Base-by-base conservation (phyloP, 2,888 invertebrate species). In the Andrena dorsata region DNA sequence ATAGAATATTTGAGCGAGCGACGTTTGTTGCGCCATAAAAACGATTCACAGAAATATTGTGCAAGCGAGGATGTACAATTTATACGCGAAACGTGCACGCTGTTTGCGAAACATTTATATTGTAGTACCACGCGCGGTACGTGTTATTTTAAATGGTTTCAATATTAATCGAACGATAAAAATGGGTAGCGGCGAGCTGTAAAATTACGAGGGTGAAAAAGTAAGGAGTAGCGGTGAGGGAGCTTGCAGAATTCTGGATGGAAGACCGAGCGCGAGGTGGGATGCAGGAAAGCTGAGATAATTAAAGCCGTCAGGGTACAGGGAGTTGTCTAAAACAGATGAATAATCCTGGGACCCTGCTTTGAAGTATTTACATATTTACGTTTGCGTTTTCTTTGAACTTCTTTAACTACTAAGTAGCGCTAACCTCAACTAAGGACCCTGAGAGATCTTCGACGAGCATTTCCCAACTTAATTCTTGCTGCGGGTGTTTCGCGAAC, bases 81-180 rank as follows among this genome's bases (percentile, higher is more conserved):
- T 58, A 41, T 32, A 8, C 30, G 26, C 26, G 23, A 68, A 32
- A n/a, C 51, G 32, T 13, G 66, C 13, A 30, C 49, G 58, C 47
- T 41, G 8, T 7, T 23, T 13, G 53, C 16, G 16, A 56, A 56
- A 56, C 7, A 26, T 68, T 68, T 6, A 56, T 35, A 35, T 26
- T 20, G 2, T 4, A 23, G 23, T 23, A 8, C 28, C 7, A 16
- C n/a, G 13, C 20, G 35, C 35, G 35, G n/a, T 26, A 51, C 26
- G 23, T 53, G 35, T 53, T 10, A 65, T 35, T 10, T 10, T 28
- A 28, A 23, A 26, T 23, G 30, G 28, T 30, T 47, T 28, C n/a
- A 49, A 60, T 47, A 60, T 60, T 70, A 60, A 60, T 30, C 1
- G 53, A 4, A 20, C 47, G 3, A 41, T 70, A 47, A 60, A 60